phyloP scores from a whole-genome alignment of 2,113 vertebrate genomes.

The Phocoena phocoena region DNA sequence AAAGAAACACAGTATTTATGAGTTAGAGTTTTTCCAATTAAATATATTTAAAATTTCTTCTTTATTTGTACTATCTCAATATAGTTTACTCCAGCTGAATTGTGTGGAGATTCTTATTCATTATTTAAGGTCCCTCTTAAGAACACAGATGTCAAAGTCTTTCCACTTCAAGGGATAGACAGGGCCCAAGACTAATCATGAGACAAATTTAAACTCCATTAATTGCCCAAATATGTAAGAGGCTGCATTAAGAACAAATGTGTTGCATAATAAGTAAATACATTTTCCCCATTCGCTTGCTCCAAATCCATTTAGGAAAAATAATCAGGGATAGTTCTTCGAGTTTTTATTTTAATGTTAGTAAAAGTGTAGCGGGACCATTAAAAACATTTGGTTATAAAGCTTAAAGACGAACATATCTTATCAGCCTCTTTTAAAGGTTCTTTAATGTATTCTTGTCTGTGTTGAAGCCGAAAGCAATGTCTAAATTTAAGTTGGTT shows the following conservation, averaged over 20 bases:
- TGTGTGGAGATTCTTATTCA: neutral
- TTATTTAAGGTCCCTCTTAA: conserved; percentile 35
- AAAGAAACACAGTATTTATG: neutral
- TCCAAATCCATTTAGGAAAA: conserved; percentile 46
- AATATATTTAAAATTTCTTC: neutral
- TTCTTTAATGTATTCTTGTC: conserved; percentile 45
- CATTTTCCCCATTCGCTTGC: neutral
- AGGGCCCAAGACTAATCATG: neutral
- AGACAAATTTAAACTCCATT: conserved; percentile 48
- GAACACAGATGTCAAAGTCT: neutral
- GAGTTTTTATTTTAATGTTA: conserved; percentile 61
- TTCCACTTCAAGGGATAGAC: neutral
- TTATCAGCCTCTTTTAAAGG: conserved; percentile 39
- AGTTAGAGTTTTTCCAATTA: neutral
- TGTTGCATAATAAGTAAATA: conserved; percentile 12
- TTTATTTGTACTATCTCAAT: neutral
- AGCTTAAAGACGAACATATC: conserved; percentile 11
- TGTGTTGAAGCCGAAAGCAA: conserved; percentile 37
- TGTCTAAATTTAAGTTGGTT: conserved; percentile 62
- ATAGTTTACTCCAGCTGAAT: neutral
- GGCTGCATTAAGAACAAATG: conserved; percentile 20
- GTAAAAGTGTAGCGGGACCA: neutral
- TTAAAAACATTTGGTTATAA: conserved; percentile 44
- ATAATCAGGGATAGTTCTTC: neutral
- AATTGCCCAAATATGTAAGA: conserved; percentile 3